A percentile compares a stretch with the other conserved stretches of the same genome.
phyloP scores from a whole-genome alignment of 2,888 invertebrate species.

The Linnaemya tessellans region DNA sequence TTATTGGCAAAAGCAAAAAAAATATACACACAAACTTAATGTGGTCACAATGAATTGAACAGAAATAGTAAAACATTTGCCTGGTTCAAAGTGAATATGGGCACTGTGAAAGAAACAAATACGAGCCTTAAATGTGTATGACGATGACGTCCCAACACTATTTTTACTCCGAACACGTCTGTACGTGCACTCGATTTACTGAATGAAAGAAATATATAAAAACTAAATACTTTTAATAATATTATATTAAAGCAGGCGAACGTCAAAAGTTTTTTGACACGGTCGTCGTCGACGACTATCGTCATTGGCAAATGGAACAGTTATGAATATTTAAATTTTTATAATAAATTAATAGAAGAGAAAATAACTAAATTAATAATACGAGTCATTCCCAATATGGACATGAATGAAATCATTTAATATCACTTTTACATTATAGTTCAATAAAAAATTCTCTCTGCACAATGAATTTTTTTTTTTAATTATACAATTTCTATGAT shows the following conservation, averaged over 20 bases:
- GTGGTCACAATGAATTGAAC: neutral
- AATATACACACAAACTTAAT: neutral
- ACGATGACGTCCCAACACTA: conserved; percentile 18
- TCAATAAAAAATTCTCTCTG: too few relatives aligned
- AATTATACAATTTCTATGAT: too few relatives aligned
- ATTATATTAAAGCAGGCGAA: conserved; percentile 43
- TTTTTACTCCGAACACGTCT: conserved; percentile 33
- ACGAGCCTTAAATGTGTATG: neutral
- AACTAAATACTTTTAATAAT: conserved; percentile 18
- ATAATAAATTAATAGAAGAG: conserved; percentile 8
- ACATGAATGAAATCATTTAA: neutral
- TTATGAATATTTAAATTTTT: neutral
- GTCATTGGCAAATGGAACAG: neutral
- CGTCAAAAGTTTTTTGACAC: conserved; percentile 51
- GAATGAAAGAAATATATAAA: neutral
- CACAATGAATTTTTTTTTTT: too few relatives aligned
- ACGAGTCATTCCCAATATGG: neutral
- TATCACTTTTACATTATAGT: neutral
- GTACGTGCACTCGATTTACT: neutral
- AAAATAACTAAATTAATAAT: neutral
- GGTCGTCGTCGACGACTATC: conserved; percentile 1
- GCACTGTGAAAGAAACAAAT: neutral
- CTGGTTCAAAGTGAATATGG: neutral
- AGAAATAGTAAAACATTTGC: neutral
- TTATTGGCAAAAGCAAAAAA: neutral